Evolutionary conservation across 1,140 invertebrate species (phyloP).

Genomic region (Ceratosolen fusciceps): DNA sequence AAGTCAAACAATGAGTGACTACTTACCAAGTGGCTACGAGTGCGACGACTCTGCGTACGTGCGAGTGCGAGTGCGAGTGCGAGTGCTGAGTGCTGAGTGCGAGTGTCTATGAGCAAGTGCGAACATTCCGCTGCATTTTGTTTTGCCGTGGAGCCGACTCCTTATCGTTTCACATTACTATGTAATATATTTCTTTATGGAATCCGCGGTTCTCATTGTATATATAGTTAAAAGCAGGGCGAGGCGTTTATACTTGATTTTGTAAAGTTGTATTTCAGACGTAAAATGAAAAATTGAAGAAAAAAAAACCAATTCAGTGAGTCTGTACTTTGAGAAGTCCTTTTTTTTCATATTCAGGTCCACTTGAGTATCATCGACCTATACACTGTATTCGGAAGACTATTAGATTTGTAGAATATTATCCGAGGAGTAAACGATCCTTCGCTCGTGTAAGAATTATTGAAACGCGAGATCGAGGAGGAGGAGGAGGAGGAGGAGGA

Average conservation of each 20-base stretch:
- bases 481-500: not conserved
- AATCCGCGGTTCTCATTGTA: slow-evolving; percentile 18
- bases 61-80: no score
- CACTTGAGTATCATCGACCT: not conserved
- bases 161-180: slow-evolving; percentile 11
- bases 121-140: slow-evolving; percentile 42
- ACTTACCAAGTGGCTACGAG: no score
- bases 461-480: not conserved
- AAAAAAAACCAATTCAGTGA: not conserved
- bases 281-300: slow-evolving; percentile 5
- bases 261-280: slow-evolving; percentile 5
- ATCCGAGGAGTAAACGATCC: not conserved
- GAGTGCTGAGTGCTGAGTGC: slow-evolving; percentile 13
- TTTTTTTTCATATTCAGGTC: slow-evolving; percentile 39
- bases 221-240: slow-evolving; percentile 31
- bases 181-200: slow-evolving; percentile 42
- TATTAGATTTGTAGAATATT: not conserved
- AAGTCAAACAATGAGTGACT: no score
- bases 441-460: not conserved
- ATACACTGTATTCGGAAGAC: not conserved
- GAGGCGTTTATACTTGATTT: not conserved
- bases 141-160: slow-evolving; percentile 10
- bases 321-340: not conserved
- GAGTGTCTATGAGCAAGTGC: slow-evolving; percentile 15
- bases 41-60: no score